Evolutionary conservation across 2,888 invertebrate species (phyloP).

Genomic region (Clostera curtula): DNA sequence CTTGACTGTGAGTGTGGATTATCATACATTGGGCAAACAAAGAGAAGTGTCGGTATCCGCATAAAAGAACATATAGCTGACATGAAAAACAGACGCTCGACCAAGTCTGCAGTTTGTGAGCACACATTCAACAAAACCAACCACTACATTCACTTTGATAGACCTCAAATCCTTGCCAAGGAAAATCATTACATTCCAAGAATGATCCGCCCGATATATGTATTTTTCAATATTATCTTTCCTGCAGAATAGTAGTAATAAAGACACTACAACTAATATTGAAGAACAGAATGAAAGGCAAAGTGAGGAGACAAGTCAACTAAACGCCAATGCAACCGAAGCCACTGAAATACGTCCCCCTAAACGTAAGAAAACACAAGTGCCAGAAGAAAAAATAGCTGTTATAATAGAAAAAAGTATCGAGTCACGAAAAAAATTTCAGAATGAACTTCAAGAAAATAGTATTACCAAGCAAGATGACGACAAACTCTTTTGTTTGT

Average conservation of each 20-base stretch:
- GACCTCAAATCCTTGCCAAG: too few species aligned
- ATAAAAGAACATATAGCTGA: too few species aligned
- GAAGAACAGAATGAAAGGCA: constrained; percentile 17
- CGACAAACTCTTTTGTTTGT: constrained; percentile 29
- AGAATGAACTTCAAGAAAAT: constrained; percentile 18
- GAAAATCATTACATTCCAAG: too few species aligned
- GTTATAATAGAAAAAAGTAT: constrained; percentile 24
- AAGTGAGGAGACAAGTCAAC: constrained; percentile 19
- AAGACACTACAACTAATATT: constrained; percentile 21
- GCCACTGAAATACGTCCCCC: constrained; percentile 20
- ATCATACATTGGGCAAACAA: too few species aligned
- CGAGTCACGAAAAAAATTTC: constrained; percentile 16
- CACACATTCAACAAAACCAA: too few species aligned
- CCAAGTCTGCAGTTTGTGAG: too few species aligned
- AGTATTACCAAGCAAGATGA: constrained; percentile 24
- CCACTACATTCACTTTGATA: too few species aligned
- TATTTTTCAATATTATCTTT: constrained; percentile 26
- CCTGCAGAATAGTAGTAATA: constrained; percentile 21
- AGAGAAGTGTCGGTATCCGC: too few species aligned
- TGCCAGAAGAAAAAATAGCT: constrained; percentile 21
- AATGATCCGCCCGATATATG: constrained; percentile 23
- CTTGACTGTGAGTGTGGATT: too few species aligned
- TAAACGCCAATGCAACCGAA: constrained; percentile 19
- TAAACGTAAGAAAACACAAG: constrained; percentile 18
- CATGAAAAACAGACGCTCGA: too few species aligned